These are phyloP conservation scores for Anguilla marmorata DNA, from an alignment of 2,797 vertebrate genomes.

Conservation along the genomic window DNA sequence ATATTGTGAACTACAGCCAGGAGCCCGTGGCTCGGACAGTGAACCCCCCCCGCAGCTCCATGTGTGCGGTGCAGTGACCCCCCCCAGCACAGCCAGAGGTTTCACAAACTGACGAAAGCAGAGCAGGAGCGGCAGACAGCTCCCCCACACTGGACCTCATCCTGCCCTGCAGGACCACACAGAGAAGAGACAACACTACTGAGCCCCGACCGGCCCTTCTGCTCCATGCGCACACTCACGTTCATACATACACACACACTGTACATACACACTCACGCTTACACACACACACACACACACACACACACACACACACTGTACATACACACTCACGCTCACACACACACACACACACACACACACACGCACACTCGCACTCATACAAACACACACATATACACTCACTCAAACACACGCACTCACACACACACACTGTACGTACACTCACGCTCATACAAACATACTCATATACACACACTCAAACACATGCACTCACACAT, in stretches of 20 bases:
- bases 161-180: constrained; percentile 29
- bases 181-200: constrained; percentile 4
- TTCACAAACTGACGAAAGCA: constrained; percentile 43
- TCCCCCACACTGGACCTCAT: constrained; percentile 48
- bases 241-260: background rate
- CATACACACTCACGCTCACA: no score
- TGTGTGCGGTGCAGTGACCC: constrained; percentile 92
- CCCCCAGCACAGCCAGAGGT: constrained; percentile 47
- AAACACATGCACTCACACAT: background rate
- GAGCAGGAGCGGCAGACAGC: constrained; percentile 42
- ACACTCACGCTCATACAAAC: background rate
- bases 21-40: constrained; percentile 84
- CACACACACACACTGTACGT: no score
- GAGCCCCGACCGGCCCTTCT: background rate
- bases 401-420: background rate
- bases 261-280: background rate
- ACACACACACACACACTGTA: no score
- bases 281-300: background rate
- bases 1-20: constrained; percentile 99
- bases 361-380: background rate
- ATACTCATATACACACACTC: background rate
- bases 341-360: background rate
- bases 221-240: background rate
- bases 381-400: background rate
- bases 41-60: constrained; percentile 91